phyloP scores from a whole-genome alignment of 2,797 vertebrate species.

The Parambassis ranga region DNA sequence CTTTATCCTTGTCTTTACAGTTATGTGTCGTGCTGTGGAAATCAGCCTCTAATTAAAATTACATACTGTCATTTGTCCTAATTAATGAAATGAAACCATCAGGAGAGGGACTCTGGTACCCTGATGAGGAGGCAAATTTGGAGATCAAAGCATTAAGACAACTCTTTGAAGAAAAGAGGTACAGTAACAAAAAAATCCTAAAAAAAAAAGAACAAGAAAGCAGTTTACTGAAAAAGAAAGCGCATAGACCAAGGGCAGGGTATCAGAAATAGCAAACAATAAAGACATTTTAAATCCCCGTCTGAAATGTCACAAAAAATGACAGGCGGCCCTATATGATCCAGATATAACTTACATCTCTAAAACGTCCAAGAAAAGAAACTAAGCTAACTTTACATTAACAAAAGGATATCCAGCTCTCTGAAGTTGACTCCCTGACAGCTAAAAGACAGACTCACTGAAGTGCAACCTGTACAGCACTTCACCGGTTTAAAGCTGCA shows the following conservation, averaged over 20 bases:
- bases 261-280: background rate
- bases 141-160: conserved; percentile 14
- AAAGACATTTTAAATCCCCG: background rate
- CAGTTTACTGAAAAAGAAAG: background rate
- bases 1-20: background rate
- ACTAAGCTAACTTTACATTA: background rate
- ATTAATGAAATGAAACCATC: conserved; percentile 17
- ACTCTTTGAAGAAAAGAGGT: conserved; percentile 4
- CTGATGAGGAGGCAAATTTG: conserved; percentile 3
- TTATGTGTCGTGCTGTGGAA: background rate
- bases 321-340: background rate
- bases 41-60: conserved; percentile 21
- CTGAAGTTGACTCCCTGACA: conserved; percentile 14
- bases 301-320: background rate
- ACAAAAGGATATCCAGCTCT: background rate
- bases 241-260: background rate
- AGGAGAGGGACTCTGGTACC: background rate
- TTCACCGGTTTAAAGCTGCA: conserved; percentile 11
- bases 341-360: background rate
- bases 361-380: background rate
- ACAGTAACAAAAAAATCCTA: background rate
- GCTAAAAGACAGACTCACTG: conserved; percentile 19
- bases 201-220: background rate
- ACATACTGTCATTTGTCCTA: conserved; percentile 26
- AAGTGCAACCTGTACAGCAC: conserved; percentile 12